Conservation (phyloP, 2,888 invertebrate genomes). For the Rhagophthalmus giganteus region DNA sequence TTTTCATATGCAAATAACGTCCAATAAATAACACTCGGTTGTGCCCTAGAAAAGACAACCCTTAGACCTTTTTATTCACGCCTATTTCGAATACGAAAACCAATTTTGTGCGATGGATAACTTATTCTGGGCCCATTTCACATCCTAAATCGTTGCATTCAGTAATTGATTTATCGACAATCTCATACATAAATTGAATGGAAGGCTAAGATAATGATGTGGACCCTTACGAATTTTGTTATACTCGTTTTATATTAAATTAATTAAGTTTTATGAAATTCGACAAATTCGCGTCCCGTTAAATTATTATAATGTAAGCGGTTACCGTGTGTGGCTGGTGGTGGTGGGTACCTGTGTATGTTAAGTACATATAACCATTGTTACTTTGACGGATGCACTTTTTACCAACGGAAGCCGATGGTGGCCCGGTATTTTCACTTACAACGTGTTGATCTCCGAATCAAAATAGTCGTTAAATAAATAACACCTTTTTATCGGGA, state of each 20-base stretch:
- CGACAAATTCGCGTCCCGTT: too few species aligned
- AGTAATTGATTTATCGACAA: slow-evolving; percentile 41
- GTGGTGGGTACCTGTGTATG: slow-evolving; percentile 17
- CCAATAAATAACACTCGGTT: slow-evolving; percentile 56
- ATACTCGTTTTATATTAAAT: too few species aligned
- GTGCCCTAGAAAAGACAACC: slow-evolving; percentile 19
- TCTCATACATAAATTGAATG: slow-evolving; percentile 21
- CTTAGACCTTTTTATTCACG: slow-evolving; percentile 62
- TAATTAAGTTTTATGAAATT: too few species aligned
- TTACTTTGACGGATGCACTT: slow-evolving; percentile 21
- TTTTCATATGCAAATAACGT: slow-evolving; percentile 36
- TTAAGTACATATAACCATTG: slow-evolving; percentile 25
- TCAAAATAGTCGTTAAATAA: neutral
- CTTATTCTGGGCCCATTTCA: slow-evolving; percentile 52
- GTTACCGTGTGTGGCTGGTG: too few species aligned
- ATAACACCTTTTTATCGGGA: too few species aligned
- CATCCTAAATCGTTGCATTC: slow-evolving; percentile 34
- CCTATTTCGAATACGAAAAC: slow-evolving; percentile 62
- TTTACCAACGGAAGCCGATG: slow-evolving; percentile 15
- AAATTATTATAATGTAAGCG: too few species aligned
- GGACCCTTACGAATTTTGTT: too few species aligned
- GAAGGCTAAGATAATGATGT: too few species aligned
- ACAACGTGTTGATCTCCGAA: neutral
- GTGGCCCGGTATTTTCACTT: slow-evolving; percentile 8
- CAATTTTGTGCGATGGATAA: slow-evolving; percentile 66